These are phyloP conservation scores for Muscicapa striata DNA, from an alignment of 2,797 vertebrate species.

Conservation along the genomic window DNA sequence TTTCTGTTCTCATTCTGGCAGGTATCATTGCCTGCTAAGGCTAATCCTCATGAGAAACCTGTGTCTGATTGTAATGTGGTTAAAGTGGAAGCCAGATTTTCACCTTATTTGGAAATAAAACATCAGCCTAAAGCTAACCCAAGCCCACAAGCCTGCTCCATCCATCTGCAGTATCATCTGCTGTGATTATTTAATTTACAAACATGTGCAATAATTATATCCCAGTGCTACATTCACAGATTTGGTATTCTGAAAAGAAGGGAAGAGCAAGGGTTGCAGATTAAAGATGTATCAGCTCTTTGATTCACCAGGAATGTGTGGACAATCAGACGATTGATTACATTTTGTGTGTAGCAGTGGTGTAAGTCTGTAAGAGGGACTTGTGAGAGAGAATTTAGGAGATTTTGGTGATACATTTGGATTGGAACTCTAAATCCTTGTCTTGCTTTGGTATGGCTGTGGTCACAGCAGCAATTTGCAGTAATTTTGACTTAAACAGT, in stretches of 20 bases:
- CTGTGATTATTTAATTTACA: conserved; percentile 35
- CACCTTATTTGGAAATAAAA: conserved; percentile 39
- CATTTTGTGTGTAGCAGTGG: background rate
- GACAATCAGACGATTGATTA: background rate
- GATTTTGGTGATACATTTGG: background rate
- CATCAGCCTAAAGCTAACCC: background rate
- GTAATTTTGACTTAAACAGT: background rate
- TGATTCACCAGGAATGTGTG: background rate
- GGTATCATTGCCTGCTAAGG: background rate
- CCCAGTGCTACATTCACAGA: background rate
- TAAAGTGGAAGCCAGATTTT: conserved; percentile 12
- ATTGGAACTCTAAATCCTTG: background rate
- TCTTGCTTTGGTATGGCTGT: background rate
- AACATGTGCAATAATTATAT: conserved; percentile 16
- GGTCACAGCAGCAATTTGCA: background rate
- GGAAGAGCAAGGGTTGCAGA: background rate
- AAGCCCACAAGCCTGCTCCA: background rate
- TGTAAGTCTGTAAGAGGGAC: background rate
- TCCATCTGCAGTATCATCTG: conserved; percentile 36
- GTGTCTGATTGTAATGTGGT: conserved; percentile 2
- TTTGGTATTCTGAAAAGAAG: background rate
- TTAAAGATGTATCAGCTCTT: background rate
- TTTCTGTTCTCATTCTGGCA: background rate
- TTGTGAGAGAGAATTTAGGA: background rate
- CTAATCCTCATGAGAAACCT: background rate